Base-by-base conservation (phyloP, 2,797 vertebrate genomes). In the Mus spretus region DNA sequence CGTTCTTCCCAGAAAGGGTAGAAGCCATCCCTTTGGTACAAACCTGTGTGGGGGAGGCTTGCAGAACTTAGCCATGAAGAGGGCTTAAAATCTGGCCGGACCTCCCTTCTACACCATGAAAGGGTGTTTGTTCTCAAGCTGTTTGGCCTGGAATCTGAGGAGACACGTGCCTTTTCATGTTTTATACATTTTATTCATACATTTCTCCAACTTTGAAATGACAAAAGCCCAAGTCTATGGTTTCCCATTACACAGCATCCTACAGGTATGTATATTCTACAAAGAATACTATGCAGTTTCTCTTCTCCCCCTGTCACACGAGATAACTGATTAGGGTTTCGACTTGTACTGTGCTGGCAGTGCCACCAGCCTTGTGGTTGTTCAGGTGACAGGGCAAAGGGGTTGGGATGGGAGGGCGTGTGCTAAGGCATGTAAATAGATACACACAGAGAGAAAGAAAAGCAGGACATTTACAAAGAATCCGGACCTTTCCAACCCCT, bases 201-300 rank as follows among this genome's bases (percentile, higher is more conserved):
- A 95, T 79, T 95, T 96, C 74, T 26, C 0, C 92, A 95, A 97
- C 90, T 34, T 95, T 96, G 85, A 98, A 98, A 97, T 88, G 50
- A 96, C 96, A 98, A 98, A 97, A 97, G 93, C 93, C 96, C 97
- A 89, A 96, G 97, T 97, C 95, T 79, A 85, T 96, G 96, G 90
- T 98, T 98, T 97, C 97, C 17, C 98, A 74, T 95, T 97, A 95
- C 57, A 97, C 86, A 98, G 96, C 97, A 97, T 87, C 95, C 78
- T 92, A 95, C 96, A 97, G 93, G 97, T 98, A 98, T 97, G 96
- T 97, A 96, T 98, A 97, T 92, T 98, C 98, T 97, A 98, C 97
- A 97, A 97, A 97, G 96, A 97, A 97, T 97, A 97, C 97, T 98
- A 97, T 97, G 97, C 92, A 96, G 92, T 97, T 96, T 97, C 89